Evolutionary conservation across 2,113 vertebrate genomes (phyloP).

Genomic region (Spheniscus mendiculus): DNA sequence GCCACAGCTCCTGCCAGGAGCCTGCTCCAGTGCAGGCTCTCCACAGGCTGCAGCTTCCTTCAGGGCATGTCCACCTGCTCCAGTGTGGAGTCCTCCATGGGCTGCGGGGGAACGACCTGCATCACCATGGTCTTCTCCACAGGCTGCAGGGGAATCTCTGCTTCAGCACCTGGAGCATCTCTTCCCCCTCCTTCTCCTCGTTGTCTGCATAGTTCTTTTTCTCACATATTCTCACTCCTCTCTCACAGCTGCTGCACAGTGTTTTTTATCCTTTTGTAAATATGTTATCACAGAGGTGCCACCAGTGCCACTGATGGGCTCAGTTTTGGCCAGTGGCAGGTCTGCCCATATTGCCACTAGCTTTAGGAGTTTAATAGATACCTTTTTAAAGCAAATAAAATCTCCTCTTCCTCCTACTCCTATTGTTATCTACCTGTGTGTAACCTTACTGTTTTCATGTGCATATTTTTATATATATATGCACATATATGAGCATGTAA

Average conservation of each 20-base stretch:
- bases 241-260: not conserved
- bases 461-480: not conserved
- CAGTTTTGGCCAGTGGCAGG: not conserved
- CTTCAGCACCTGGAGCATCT: not conserved
- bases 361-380: not conserved
- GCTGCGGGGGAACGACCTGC: not conserved
- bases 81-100: rapidly evolving
- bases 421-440: not conserved
- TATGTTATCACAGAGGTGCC: rapidly evolving
- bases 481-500: not conserved
- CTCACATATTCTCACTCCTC: not conserved
- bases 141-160: not conserved
- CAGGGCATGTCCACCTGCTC: not conserved
- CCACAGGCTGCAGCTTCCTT: not conserved
- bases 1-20: not conserved
- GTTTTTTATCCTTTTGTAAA: not conserved
- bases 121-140: not conserved
- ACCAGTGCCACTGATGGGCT: rapidly evolving
- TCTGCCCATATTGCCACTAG: not conserved
- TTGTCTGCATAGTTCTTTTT: not conserved
- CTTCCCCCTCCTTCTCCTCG: not conserved
- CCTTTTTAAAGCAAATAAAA: not conserved
- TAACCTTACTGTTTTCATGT: not conserved
- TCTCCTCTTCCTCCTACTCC: not conserved
- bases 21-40: not conserved